Base-by-base conservation (phyloP, 2,888 invertebrate genomes). In the Diogma glabrata region DNA sequence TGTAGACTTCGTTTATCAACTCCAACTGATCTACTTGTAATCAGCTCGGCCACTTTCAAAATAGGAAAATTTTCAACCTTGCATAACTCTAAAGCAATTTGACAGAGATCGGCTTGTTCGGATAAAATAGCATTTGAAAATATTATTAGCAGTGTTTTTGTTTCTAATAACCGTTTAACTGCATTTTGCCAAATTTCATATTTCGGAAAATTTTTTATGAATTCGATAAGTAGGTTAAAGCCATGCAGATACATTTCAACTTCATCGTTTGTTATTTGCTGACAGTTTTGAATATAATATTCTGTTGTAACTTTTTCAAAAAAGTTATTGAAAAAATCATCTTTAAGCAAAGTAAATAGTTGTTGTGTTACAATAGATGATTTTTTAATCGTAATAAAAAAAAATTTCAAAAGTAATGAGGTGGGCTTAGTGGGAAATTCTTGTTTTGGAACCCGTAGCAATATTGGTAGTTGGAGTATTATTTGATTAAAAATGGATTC, bases 131-230 rank as follows among this genome's bases (percentile, higher is more conserved):
- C 66, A 6, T 63, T 61, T 1, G 69, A 67, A n/a, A 69, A 55
- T 3, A 64, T 61, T 36, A 60, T 62, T 51, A 69, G 69, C 51
- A 69, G 59, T 56, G 64, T 67, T 16, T 64, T 58, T 56, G 58
- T 54, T 36, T 63, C 63, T 20, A 43, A 43, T 5, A 43, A 16
- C 59, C 53, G 51, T 22, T 64, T 61, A 48, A 67, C 63, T 54
- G 68, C 68, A 36, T 64, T 66, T 51, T 63, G 59, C 50, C 68
- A 69, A 9, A 66, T 65, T 51, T n/a, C n/a, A n/a, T n/a, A n/a
- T n/a, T 65, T 67, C 52, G 67, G 67, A 1, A 67, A 65, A 23
- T 67, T 66, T 50, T 61, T 61, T 1, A 65, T 64, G 49, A 67
- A 66, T 33, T 66, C 65, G 1, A 66, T 64, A 1, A 69, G 55